These are phyloP conservation scores for Nothocercus julius DNA, from an alignment of 2,113 vertebrate genomes.

Conservation along the genomic window DNA sequence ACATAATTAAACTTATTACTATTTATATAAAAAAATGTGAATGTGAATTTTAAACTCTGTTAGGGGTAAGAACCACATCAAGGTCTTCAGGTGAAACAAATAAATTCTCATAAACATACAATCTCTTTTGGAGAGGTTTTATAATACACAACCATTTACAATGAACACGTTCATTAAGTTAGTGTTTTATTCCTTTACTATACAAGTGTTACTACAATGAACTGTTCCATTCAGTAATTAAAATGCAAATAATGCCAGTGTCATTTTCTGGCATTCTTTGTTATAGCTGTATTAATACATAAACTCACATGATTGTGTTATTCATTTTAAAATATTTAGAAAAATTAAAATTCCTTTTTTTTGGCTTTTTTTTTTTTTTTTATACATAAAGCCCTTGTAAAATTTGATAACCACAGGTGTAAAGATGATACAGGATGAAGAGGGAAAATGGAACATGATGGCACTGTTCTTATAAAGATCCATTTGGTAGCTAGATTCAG, in stretches of 20 bases:
- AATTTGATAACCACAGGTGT: constrained; percentile 61
- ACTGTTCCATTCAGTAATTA: constrained; percentile 72
- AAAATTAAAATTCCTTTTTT: constrained; percentile 76
- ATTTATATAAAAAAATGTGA: constrained; percentile 78
- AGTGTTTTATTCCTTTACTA: constrained; percentile 84
- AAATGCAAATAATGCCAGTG: constrained; percentile 75
- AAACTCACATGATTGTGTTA: constrained; percentile 74
- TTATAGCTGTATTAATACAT: constrained; percentile 75
- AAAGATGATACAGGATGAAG: constrained; percentile 40
- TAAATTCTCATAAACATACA: constrained; percentile 77
- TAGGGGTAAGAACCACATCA: constrained; percentile 73
- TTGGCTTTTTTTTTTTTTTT: constrained; percentile 11
- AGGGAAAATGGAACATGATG: constrained; percentile 56
- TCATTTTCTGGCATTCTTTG: constrained; percentile 67
- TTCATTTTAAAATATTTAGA: constrained; percentile 76
- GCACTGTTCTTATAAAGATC: constrained; percentile 54
- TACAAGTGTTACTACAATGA: constrained; percentile 84
- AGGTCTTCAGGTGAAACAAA: constrained; percentile 74
- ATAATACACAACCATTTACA: constrained; percentile 82
- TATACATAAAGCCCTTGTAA: constrained; percentile 87
- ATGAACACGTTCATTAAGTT: constrained; percentile 78
- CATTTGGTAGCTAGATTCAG: constrained; percentile 47
- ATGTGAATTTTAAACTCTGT: constrained; percentile 73
- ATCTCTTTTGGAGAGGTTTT: constrained; percentile 76
- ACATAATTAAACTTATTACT: constrained; percentile 74